A percentile compares a stretch with the other conserved stretches of the same genome.
Evolutionary conservation across 2,113 vertebrate genomes (phyloP).

Genomic region (Callaeas wilsoni): DNA sequence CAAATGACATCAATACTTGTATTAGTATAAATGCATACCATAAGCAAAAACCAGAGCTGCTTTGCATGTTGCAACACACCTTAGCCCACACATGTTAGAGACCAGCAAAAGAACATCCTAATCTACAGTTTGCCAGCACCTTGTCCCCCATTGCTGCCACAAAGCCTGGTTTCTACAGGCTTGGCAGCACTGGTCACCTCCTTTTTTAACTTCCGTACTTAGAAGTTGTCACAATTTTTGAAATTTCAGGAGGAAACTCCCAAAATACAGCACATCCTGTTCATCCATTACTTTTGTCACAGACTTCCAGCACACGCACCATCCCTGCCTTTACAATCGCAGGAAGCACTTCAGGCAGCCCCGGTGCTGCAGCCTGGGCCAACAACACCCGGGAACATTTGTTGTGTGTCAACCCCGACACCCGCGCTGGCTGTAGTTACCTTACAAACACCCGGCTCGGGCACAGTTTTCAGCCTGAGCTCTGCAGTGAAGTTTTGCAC

Average conservation of each 20-base stretch:
- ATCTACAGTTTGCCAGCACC: neutral
- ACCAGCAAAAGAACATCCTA: neutral
- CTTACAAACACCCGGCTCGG: neutral
- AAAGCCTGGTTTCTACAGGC: neutral
- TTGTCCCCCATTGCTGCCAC: neutral
- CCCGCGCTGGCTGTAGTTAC: accelerated
- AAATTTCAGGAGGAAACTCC: neutral
- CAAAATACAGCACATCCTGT: neutral
- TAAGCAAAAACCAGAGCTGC: neutral
- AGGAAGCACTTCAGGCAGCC: neutral
- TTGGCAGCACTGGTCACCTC: neutral
- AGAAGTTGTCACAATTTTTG: neutral
- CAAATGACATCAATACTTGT: accelerated
- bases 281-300: neutral
- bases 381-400: neutral
- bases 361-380: neutral
- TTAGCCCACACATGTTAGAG: accelerated
- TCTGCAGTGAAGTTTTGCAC: accelerated
- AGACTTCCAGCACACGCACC: neutral
- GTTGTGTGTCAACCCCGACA: accelerated
- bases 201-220: neutral
- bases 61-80: neutral
- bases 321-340: neutral
- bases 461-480: neutral
- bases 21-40: neutral